phyloP scores from a whole-genome alignment of 2,113 vertebrate species.

The Sardina pilchardus region DNA sequence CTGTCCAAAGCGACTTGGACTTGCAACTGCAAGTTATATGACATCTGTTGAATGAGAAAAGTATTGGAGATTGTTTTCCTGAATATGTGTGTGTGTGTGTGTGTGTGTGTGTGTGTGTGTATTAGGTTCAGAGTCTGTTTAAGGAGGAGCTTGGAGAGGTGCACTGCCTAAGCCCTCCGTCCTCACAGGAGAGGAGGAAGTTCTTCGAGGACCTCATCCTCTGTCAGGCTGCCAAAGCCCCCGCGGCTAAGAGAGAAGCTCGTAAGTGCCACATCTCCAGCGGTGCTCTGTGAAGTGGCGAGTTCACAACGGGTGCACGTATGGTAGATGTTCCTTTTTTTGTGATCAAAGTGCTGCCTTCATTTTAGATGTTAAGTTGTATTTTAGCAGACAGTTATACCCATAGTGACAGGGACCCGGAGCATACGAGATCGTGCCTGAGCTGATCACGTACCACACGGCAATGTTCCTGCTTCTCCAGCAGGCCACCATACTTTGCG shows the following conservation, averaged over 20 bases:
- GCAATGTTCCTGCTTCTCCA: too few species aligned
- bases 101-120: neutral
- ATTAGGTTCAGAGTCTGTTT: constrained; percentile 80
- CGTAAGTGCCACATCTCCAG: constrained; percentile 64
- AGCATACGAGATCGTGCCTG: too few species aligned
- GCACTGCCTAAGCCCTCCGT: constrained; percentile 61
- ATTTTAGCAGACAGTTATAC: too few species aligned
- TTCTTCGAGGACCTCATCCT: constrained; percentile 85
- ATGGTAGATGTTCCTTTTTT: neutral
- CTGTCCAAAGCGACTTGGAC: too few species aligned
- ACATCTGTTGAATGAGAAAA: neutral
- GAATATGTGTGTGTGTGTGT: neutral
- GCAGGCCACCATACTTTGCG: too few species aligned
- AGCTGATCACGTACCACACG: too few species aligned
- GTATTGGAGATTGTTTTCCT: neutral
- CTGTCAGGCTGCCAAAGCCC: constrained; percentile 77
- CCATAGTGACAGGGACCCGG: too few species aligned
- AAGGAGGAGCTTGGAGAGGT: constrained; percentile 74
- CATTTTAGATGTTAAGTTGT: neutral
- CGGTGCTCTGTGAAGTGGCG: neutral
- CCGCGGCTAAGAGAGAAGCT: constrained; percentile 67
- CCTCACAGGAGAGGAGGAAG: constrained; percentile 65
- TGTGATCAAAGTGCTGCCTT: neutral
- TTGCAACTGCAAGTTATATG: neutral
- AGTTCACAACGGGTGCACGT: neutral